Evolutionary conservation across 2,113 vertebrate species (phyloP), one percentile per base, ranked within the genome.

Genomic region (Monopterus albus): DNA sequence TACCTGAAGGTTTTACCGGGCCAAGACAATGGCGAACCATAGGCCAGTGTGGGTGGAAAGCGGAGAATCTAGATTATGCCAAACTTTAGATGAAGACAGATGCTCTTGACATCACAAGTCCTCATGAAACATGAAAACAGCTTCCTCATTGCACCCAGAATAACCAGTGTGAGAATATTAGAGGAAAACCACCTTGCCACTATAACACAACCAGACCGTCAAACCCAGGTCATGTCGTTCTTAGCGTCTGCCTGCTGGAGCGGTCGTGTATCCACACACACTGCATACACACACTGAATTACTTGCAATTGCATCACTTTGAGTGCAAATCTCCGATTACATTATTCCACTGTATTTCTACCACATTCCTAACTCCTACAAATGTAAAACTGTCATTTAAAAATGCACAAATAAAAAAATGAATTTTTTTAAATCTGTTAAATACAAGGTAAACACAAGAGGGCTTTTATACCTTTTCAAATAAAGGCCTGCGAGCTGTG

Each of bases 111-210:
- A 67, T 83, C 64, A 74, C 26, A 38, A 81, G 73, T 45, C 60
- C 38, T 60, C 38, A 52, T 45, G 64, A 67, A 75, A 71, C 62
- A 62, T 23, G 39, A 39, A 35, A 53, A 60, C 38, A 65, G 69
- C 67, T 74, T 72, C 65, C 77, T 79, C 68, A 53, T 51, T n/a
- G 55, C 15, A 49, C 55, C 72, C 20, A 70, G 33, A 81, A 70
- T 55, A 77, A 78, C 60, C 50, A 6, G 29, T 52, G 47, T 55
- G 26, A 33, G 39, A 38, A 20, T 49, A 72, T 42, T 47, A 42
- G 10, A 52, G 31, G 9, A 17, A 17, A 43, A 52, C 6, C 29
- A 14, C 49, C 17, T 15, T 13, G 31, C 10, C 38, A 46, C 28
- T 28, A 6, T 31, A 28, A 36, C 46, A 31, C 47, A 45, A 15